Conservation (phyloP, 1,140 invertebrate species). For the Neodiprion fabricii region DNA sequence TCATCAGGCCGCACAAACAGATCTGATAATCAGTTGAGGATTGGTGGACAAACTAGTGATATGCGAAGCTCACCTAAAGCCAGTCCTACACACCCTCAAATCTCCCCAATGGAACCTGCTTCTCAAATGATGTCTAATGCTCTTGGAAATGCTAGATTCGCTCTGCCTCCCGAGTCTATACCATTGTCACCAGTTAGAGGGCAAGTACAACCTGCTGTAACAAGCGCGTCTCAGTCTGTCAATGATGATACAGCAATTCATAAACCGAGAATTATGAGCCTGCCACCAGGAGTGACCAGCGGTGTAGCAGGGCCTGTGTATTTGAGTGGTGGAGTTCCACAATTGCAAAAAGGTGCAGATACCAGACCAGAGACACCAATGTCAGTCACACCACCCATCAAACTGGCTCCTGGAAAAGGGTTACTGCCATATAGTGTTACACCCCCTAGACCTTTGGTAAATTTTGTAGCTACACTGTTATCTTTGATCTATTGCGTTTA, state of each 20-base stretch:
- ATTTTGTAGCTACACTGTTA: slow-evolving; percentile 14
- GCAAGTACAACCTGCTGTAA: slow-evolving; percentile 53
- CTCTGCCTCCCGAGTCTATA: background rate
- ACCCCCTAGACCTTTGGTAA: slow-evolving; percentile 75
- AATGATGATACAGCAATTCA: slow-evolving; percentile 36
- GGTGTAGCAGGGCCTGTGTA: slow-evolving; percentile 58
- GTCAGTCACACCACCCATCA: slow-evolving; percentile 48
- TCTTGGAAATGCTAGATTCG: slow-evolving; percentile 30
- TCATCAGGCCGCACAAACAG: slow-evolving; percentile 42
- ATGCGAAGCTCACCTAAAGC: slow-evolving; percentile 35
- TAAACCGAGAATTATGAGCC: slow-evolving; percentile 53
- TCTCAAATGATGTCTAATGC: slow-evolving; percentile 31
- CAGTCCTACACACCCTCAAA: slow-evolving; percentile 39
- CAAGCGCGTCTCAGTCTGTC: slow-evolving; percentile 38
- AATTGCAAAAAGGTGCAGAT: slow-evolving; percentile 48
- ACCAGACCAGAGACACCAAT: slow-evolving; percentile 39
- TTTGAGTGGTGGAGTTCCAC: slow-evolving; percentile 50
- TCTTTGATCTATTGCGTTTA: slow-evolving; percentile 5
- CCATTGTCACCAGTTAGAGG: slow-evolving; percentile 30
- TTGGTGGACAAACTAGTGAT: slow-evolving; percentile 18
- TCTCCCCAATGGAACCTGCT: slow-evolving; percentile 26
- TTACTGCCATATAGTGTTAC: slow-evolving; percentile 88
- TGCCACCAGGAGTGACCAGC: slow-evolving; percentile 58
- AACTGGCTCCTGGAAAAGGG: slow-evolving; percentile 69
- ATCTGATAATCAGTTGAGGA: background rate